phyloP scores from a whole-genome alignment of 2,888 invertebrate genomes.

The Cataglyphis rosenhaueri region DNA sequence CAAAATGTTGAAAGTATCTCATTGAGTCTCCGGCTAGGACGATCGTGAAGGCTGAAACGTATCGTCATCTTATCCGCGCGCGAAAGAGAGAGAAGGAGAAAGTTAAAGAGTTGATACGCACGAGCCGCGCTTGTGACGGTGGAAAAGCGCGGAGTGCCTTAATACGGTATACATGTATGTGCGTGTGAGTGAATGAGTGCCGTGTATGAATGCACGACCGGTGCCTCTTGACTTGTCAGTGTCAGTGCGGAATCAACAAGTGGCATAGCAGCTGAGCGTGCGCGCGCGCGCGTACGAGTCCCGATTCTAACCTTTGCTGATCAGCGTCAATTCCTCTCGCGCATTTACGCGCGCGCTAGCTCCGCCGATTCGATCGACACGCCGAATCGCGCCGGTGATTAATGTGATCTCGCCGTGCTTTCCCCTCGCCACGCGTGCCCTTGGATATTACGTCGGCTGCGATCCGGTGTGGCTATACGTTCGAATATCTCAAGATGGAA shows the following conservation, averaged over 20 bases:
- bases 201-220: constrained; percentile 29
- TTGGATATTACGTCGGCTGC: constrained; percentile 74
- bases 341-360: not conserved
- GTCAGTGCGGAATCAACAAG: constrained; percentile 77
- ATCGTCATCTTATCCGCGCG: constrained; percentile 53
- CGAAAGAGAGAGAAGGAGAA: constrained; percentile 38
- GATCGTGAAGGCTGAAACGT: constrained; percentile 51
- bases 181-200: constrained; percentile 29
- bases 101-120: constrained; percentile 49
- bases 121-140: constrained; percentile 30
- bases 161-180: not conserved
- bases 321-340: constrained; percentile 17
- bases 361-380: constrained; percentile 24
- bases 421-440: constrained; percentile 63
- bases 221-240: constrained; percentile 68
- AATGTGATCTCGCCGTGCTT: constrained; percentile 60
- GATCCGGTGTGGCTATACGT: constrained; percentile 69
- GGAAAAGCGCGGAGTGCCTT: constrained; percentile 37
- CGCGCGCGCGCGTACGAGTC: constrained; percentile 59
- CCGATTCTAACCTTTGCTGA: constrained; percentile 66
- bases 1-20: constrained; percentile 49
- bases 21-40: constrained; percentile 49
- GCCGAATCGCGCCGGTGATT: constrained; percentile 18
- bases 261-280: constrained; percentile 64
- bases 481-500: constrained; percentile 82